A percentile compares a stretch with the other conserved stretches of the same genome.
Conservation (phyloP, 2,797 vertebrate genomes). For the Setipinna tenuifilis region DNA sequence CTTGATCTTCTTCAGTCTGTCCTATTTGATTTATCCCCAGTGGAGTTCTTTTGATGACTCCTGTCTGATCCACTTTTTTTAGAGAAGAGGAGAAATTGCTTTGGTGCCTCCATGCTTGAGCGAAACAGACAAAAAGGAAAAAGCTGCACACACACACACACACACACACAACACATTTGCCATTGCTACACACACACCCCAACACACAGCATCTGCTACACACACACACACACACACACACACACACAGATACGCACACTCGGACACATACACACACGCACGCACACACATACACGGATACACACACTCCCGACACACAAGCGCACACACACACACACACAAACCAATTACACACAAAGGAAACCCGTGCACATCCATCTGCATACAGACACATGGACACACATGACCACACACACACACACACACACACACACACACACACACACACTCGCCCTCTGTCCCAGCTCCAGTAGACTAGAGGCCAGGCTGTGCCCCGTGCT, state of each 20-base stretch:
- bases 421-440: conserved; percentile 28
- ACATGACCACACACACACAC: neutral
- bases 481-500: neutral
- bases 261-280: neutral
- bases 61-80: conserved; percentile 49
- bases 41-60: conserved; percentile 51
- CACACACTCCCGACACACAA: no score
- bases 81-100: conserved; percentile 44
- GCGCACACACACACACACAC: no score
- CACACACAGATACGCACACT: no score
- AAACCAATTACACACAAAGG: no score
- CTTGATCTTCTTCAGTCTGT: conserved; percentile 38
- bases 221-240: neutral
- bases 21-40: conserved; percentile 52
- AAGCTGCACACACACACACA: conserved; percentile 19
- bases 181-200: neutral
- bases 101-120: conserved; percentile 34
- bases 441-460: conserved; percentile 7
- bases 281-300: neutral
- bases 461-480: no score
- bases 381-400: neutral
- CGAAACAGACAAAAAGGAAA: conserved; percentile 41
- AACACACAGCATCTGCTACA: neutral
- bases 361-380: no score
- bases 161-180: neutral